A percentile compares a stretch with the other conserved stretches of the same genome.
Conservation (phyloP, 1,140 invertebrate species). For the Anoplophora glabripennis region DNA sequence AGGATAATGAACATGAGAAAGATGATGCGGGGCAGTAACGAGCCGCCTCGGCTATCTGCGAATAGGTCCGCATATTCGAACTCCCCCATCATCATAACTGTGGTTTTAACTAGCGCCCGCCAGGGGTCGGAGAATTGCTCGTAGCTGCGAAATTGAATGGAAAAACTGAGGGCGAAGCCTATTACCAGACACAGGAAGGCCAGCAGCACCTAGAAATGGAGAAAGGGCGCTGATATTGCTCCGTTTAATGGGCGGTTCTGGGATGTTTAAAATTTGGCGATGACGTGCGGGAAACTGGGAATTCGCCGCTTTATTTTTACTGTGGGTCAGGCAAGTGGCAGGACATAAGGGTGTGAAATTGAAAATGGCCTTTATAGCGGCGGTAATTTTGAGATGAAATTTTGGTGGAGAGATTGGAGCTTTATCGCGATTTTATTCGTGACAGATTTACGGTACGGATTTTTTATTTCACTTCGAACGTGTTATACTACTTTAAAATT, state of each 20-base stretch:
- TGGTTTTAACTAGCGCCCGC: constrained; percentile 52
- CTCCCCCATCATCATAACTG: constrained; percentile 63
- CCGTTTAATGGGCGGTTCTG: too few relatives aligned
- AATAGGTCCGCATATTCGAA: constrained; percentile 54
- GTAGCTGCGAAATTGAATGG: constrained; percentile 51
- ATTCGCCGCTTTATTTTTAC: too few relatives aligned
- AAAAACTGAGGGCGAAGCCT: constrained; percentile 58
- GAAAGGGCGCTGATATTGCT: not conserved
- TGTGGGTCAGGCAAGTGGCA: too few relatives aligned
- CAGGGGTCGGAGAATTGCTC: constrained; percentile 50
- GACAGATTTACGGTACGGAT: not conserved
- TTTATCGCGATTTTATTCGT: not conserved
- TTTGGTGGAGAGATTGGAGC: too few relatives aligned
- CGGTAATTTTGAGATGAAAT: too few relatives aligned
- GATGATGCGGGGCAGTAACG: constrained; percentile 48
- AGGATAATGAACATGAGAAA: constrained; percentile 60
- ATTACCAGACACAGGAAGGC: constrained; percentile 56
- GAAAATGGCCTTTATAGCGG: too few relatives aligned
- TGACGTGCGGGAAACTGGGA: too few relatives aligned
- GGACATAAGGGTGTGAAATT: too few relatives aligned
- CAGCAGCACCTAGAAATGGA: constrained; percentile 48
- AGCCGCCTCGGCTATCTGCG: constrained; percentile 13
- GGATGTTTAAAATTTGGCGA: too few relatives aligned
- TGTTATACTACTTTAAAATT: too few relatives aligned
- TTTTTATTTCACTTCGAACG: too few relatives aligned